Evolutionary conservation across 2,113 vertebrate species (phyloP).

Genomic region (Xiphophorus hellerii): DNA sequence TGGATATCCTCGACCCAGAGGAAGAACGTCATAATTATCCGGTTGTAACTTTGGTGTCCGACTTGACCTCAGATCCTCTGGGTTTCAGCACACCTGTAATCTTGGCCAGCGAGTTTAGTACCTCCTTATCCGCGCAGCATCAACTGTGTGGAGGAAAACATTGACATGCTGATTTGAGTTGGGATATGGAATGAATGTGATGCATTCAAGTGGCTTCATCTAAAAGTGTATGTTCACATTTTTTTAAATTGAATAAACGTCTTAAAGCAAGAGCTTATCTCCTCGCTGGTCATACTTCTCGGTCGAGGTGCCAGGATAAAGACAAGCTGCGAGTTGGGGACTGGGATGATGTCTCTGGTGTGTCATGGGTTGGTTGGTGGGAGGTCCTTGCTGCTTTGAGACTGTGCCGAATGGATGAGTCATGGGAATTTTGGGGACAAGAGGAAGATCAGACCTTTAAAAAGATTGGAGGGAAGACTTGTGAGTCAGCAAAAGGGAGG

Average conservation of each 20-base stretch:
- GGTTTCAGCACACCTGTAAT: too few species aligned
- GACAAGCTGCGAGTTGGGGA: conserved; percentile 51
- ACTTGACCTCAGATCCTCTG: too few species aligned
- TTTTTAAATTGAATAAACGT: not conserved
- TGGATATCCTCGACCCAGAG: too few species aligned
- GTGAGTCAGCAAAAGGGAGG: conserved; percentile 62
- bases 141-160: too few species aligned
- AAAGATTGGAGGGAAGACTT: conserved; percentile 7
- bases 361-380: conserved; percentile 28
- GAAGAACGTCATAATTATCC: too few species aligned
- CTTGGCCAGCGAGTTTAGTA: too few species aligned
- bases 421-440: conserved; percentile 68
- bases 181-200: not conserved
- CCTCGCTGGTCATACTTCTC: not conserved
- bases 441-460: conserved; percentile 19
- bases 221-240: not conserved
- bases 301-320: conserved; percentile 1
- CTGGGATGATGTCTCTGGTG: conserved; percentile 47
- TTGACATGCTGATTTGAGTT: too few species aligned
- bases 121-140: too few species aligned
- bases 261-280: not conserved
- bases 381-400: not conserved
- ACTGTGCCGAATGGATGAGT: conserved; percentile 64
- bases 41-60: too few species aligned
- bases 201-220: not conserved